Base-by-base conservation (phyloP, 1,140 invertebrate genomes). In the Drosophila insularis region DNA sequence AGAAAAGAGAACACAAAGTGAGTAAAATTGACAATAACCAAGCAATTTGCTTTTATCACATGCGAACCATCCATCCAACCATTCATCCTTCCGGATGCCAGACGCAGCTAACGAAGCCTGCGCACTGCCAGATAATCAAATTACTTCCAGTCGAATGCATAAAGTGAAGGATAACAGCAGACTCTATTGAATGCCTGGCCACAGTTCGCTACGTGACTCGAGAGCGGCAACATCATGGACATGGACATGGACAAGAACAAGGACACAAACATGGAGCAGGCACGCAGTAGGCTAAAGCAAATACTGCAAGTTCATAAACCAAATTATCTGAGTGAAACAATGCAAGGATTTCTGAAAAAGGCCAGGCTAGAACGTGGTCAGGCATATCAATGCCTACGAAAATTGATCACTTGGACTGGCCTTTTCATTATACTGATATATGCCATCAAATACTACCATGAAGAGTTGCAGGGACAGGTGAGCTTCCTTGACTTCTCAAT, bases 1-100 rank as follows among this genome's bases (percentile, higher is more conserved):
- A 58, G 3, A 13, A 35, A 35, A 35, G 32, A 17, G 13, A 56
- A 65, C 66, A 70, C 61, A 78, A 74, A 79, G 70, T 63, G 43
- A 69, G 43, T 77, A 43, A 63, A 54, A 84, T 80, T 89, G 71
- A 53, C 63, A 80, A 73, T 75, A 68, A 63, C 43, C 50, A 63
- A 63, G 35, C 77, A 80, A 86, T 90, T 90, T 90, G 71, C 73
- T 43, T 74, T 80, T 82, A 82, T 90, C 86, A 75, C 69, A 82
- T 86, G 68, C 63, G 67, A 72, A 59, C 76, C 86, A 60, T 23
- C 35, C 35, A 54, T 43, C 14, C 54, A 53, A 8, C 43, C 43
- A 19, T 10, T 3, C 32, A 39, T 23, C 8, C 60, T 46, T n/a
- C n/a, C 17, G 46, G 37, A 46, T 46, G 32, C 14, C 31, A 27